Evolutionary conservation across 2,888 invertebrate species (phyloP), one percentile per base, ranked within the genome.

Genomic region (Nephrotoma appendiculata): DNA sequence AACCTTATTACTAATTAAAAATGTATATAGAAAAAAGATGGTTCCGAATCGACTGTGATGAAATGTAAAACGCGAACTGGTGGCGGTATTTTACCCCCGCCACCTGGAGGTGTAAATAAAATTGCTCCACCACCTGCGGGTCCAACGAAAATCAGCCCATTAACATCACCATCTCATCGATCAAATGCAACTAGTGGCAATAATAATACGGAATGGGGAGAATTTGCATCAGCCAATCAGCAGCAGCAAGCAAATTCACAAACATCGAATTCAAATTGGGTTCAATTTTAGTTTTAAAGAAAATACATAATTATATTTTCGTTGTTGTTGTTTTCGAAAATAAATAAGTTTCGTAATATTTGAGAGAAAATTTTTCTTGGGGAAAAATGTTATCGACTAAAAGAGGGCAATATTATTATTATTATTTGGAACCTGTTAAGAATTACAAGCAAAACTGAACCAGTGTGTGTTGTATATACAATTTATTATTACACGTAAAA

Each of bases 21-120:
- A 84, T 15, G 41, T 45, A 71, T 91, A 12, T 90, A 97, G 97
- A 97, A 97, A 93, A 97, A 97, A 91, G 97, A 97, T 92, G 97
- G 97, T 41, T 94, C 94, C 86, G 97, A 97, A 90, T 93, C 93
- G 57, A 89, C 94, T 84, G 90, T 91, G 12, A 94, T 95, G 87
- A 95, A 95, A 89, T 92, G 95, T 3, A 95, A 95, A 90, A 90
- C 93, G 87, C 89, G 90, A 86, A 91, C 94, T 5, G 93, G 94
- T 42, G 92, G 93, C 1, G 94, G 94, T 2, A 92, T 96, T 87
- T 94, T 97, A 86, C 98, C 98, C 52, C 98, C 98, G 6, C 98
- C 98, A 9, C 96, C 97, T 0, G 95, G 95, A 83, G 94, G 95
- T 1, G 87, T 90, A 31, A 90, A 89, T 44, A 95, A 95, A 91